Percentiles rank a stretch among this genome's conserved stretches.
phyloP scores from a whole-genome alignment of 2,888 invertebrate species.

The Ochropleura plecta region DNA sequence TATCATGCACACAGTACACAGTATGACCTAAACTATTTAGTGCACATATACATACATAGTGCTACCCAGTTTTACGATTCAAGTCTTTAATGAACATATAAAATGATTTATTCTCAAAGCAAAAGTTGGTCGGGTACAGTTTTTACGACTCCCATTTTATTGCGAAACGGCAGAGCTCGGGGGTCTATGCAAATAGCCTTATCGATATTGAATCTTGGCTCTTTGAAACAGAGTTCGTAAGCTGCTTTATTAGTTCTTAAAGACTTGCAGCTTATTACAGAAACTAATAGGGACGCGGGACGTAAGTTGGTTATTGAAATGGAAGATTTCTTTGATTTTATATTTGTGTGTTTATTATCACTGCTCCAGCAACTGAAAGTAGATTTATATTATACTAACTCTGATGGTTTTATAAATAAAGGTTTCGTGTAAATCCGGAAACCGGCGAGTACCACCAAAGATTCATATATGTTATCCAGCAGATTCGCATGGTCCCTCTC shows the following conservation, averaged over 20 bases:
- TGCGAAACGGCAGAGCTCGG: slow-evolving; percentile 39
- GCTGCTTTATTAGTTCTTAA: slow-evolving; percentile 18
- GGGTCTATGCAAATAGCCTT: slow-evolving; percentile 35
- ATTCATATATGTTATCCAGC: background rate
- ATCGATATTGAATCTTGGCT: slow-evolving; percentile 51
- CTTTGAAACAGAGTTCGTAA: slow-evolving; percentile 44
- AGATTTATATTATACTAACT: background rate
- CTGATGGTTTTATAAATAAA: background rate
- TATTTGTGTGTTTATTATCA: slow-evolving; percentile 2
- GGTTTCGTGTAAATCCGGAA: too few species aligned
- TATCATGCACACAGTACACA: background rate
- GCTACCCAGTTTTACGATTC: background rate
- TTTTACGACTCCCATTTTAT: slow-evolving; percentile 56
- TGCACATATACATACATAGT: background rate
- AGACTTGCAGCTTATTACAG: slow-evolving; percentile 16
- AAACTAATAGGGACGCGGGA: slow-evolving; percentile 15
- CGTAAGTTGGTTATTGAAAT: slow-evolving; percentile 15
- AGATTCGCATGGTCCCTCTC: background rate
- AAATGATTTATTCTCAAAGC: slow-evolving; percentile 49
- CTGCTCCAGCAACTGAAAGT: background rate
- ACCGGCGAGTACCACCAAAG: background rate
- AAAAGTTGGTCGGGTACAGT: slow-evolving; percentile 38
- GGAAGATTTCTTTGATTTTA: slow-evolving; percentile 16
- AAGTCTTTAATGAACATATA: slow-evolving; percentile 45
- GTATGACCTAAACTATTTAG: background rate